These are phyloP conservation scores for Trididemnum nubilum DNA, from an alignment of 23 tunicate genomes.

Conservation along the genomic window DNA sequence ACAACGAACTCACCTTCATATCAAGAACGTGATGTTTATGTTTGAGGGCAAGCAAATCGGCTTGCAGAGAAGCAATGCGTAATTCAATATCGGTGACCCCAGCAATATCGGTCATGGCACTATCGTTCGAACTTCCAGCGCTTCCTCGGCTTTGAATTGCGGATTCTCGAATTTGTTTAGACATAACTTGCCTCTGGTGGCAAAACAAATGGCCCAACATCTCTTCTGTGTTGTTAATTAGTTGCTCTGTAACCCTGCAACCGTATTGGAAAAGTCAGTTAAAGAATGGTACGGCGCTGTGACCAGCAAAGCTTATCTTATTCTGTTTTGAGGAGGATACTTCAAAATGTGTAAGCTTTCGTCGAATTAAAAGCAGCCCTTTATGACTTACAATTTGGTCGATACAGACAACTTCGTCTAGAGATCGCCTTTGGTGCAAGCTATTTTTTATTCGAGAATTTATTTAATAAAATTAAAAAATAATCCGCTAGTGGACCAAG, in stretches of 20 bases:
- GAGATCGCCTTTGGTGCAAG: too few species aligned
- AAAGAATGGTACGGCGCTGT: background rate
- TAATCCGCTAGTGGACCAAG: too few species aligned
- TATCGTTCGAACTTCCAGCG: background rate
- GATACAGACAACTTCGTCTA: too few species aligned
- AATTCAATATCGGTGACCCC: slow-evolving; percentile 47
- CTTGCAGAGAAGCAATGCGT: slow-evolving; percentile 54
- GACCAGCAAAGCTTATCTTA: too few species aligned
- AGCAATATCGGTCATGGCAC: background rate
- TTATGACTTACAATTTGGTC: too few species aligned
- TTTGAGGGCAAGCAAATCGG: slow-evolving; percentile 46
- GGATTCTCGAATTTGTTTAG: slow-evolving; percentile 10
- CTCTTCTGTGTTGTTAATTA: slow-evolving; percentile 38
- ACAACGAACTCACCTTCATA: slow-evolving; percentile 58
- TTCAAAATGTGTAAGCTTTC: too few species aligned
- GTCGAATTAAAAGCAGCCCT: too few species aligned
- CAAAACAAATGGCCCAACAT: slow-evolving; percentile 57
- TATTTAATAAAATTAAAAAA: too few species aligned
- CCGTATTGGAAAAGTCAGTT: background rate
- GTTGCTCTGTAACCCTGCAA: slow-evolving; percentile 33
- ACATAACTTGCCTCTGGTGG: slow-evolving; percentile 49
- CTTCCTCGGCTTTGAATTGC: background rate
- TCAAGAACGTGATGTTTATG: slow-evolving; percentile 53
- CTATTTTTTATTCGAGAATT: too few species aligned
- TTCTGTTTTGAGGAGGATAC: too few species aligned